Conservation (phyloP, 2,888 invertebrate species). For the Lycocerus yunnanus region DNA sequence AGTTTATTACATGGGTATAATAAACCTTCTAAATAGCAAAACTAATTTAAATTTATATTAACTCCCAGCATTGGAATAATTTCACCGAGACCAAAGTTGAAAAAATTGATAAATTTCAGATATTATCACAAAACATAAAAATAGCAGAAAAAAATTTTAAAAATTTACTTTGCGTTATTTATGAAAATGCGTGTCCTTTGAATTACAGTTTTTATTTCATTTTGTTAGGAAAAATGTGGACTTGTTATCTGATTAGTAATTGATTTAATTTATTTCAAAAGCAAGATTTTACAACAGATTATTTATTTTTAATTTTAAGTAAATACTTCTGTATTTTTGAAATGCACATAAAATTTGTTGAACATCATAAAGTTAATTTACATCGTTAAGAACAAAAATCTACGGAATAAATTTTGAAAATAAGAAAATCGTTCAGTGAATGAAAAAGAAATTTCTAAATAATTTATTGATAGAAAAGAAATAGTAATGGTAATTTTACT, state of each 20-base stretch:
- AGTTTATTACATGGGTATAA: background rate
- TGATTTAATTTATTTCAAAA: background rate
- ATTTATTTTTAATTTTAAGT: background rate
- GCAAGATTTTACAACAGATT: background rate
- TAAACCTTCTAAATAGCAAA: background rate
- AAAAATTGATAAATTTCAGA: background rate
- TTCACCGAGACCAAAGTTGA: background rate
- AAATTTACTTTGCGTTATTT: background rate
- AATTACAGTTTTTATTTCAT: background rate
- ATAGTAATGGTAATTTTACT: no score
- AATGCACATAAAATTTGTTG: background rate
- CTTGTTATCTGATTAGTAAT: background rate
- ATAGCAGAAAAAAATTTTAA: background rate
- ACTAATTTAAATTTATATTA: background rate
- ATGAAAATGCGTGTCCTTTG: background rate
- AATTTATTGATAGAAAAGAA: no score
- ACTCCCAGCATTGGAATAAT: background rate
- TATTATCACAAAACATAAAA: background rate
- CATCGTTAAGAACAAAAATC: background rate
- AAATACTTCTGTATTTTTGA: background rate
- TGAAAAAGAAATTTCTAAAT: no score
- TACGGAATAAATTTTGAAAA: no score
- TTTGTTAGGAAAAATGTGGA: background rate
- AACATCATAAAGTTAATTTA: background rate
- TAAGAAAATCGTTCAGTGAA: no score